A percentile compares a stretch with the other conserved stretches of the same genome.
Conservation (phyloP, 92 coral and sea anemone species). For the Bergia puertoricense region DNA sequence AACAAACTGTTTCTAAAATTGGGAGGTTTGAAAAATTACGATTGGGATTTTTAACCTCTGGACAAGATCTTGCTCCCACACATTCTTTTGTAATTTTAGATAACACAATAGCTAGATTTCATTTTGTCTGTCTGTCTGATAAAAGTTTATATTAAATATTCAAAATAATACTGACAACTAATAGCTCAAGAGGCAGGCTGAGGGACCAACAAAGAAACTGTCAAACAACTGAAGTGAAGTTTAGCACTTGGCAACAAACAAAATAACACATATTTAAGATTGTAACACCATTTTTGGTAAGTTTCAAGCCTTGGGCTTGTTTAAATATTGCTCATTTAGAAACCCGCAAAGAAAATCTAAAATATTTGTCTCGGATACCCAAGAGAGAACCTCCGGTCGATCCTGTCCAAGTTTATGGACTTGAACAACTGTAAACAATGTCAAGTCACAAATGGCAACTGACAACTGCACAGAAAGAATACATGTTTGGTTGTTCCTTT, state of each 20-base stretch:
- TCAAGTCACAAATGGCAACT: slow-evolving; percentile 11
- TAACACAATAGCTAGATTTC: no score
- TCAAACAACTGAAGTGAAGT: background rate
- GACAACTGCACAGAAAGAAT: slow-evolving; percentile 10
- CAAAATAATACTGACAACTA: background rate
- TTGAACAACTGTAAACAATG: slow-evolving; percentile 9
- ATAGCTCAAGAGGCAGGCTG: background rate
- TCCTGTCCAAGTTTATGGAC: background rate
- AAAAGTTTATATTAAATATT: no score
- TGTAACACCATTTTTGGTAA: background rate
- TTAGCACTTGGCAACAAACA: background rate
- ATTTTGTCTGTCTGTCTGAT: no score
- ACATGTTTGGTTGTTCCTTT: background rate
- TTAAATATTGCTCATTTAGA: background rate
- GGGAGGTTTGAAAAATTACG: no score
- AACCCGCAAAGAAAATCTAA: background rate
- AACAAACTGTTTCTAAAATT: no score
- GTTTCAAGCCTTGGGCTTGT: background rate
- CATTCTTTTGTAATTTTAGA: no score
- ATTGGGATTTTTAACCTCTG: no score
- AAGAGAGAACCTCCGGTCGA: background rate
- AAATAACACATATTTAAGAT: background rate
- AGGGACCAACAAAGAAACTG: background rate
- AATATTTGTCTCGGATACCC: background rate
- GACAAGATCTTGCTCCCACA: no score